These are phyloP conservation scores for Typhlichthys subterraneus DNA, from an alignment of 2,797 vertebrate genomes.

Conservation along the genomic window DNA sequence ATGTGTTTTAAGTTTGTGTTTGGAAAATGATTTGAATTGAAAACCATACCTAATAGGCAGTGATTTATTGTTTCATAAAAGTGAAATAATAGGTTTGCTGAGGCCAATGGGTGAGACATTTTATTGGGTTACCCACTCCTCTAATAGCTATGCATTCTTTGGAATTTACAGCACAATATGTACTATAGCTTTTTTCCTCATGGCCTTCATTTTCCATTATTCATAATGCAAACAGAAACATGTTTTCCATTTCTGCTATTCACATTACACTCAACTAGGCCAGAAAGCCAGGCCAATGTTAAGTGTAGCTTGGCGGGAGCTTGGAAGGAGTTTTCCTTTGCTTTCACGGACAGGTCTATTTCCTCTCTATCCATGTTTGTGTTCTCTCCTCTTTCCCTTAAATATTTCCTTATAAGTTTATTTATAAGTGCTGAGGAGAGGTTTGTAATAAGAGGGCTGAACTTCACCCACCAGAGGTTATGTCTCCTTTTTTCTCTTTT, in stretches of 20 bases:
- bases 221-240: slow-evolving; percentile 41
- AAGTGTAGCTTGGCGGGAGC: slow-evolving; percentile 22
- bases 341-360: slow-evolving; percentile 11
- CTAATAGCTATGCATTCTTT: slow-evolving; percentile 69
- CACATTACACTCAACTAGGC: slow-evolving; percentile 35
- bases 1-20: slow-evolving; percentile 16
- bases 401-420: neutral
- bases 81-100: slow-evolving; percentile 68
- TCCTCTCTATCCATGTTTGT: slow-evolving; percentile 12
- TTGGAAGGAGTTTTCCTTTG: neutral
- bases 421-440: too few relatives aligned
- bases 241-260: slow-evolving; percentile 59
- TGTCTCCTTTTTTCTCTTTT: slow-evolving; percentile 1
- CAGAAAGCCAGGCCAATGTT: slow-evolving; percentile 20
- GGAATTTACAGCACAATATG: slow-evolving; percentile 54
- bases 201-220: slow-evolving; percentile 45
- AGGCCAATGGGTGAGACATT: slow-evolving; percentile 64
- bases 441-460: too few relatives aligned
- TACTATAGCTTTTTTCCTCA: slow-evolving; percentile 36
- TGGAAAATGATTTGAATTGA: slow-evolving; percentile 58
- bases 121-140: slow-evolving; percentile 70
- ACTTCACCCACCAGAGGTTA: too few relatives aligned
- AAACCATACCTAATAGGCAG: slow-evolving; percentile 56
- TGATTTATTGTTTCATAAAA: slow-evolving; percentile 70
- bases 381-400: neutral